These are phyloP conservation scores for Galeopsomyia nigrocyanea DNA, from an alignment of 2,888 invertebrate species.

Conservation along the genomic window DNA sequence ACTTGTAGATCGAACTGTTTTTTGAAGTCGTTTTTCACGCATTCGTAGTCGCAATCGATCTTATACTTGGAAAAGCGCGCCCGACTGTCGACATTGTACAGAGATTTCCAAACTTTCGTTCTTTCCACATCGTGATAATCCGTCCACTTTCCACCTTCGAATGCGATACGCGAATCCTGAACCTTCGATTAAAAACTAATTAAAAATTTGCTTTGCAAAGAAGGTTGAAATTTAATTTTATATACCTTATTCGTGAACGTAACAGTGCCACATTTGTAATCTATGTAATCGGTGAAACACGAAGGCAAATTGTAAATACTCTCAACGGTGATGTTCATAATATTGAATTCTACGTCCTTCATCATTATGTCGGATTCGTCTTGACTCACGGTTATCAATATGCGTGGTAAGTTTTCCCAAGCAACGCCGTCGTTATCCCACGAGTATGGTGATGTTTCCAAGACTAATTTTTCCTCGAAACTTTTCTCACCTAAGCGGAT, in stretches of 20 bases:
- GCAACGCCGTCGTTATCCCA: slow-evolving; percentile 48
- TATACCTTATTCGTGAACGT: slow-evolving; percentile 41
- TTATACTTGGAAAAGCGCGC: slow-evolving; percentile 58
- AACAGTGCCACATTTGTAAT: slow-evolving; percentile 56
- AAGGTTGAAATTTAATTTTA: not conserved
- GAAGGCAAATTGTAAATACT: slow-evolving; percentile 57
- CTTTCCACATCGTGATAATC: slow-evolving; percentile 54
- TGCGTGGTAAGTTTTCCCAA: slow-evolving; percentile 56
- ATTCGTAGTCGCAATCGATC: slow-evolving; percentile 51
- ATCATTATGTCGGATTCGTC: slow-evolving; percentile 43
- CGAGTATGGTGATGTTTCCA: slow-evolving; percentile 51
- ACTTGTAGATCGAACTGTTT: slow-evolving; percentile 54
- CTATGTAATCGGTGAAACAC: slow-evolving; percentile 49
- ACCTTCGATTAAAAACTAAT: not conserved
- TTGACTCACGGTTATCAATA: slow-evolving; percentile 50
- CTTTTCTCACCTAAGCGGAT: slow-evolving; percentile 52
- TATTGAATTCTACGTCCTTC: slow-evolving; percentile 49
- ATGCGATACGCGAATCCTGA: slow-evolving; percentile 49
- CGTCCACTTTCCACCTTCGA: slow-evolving; percentile 53
- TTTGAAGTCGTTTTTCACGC: slow-evolving; percentile 51
- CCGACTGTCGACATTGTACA: slow-evolving; percentile 55
- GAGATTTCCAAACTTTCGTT: slow-evolving; percentile 56
- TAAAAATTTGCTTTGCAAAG: not conserved
- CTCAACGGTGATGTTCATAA: slow-evolving; percentile 58
- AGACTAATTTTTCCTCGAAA: slow-evolving; percentile 51